A percentile compares a stretch with the other conserved stretches of the same genome.
These are phyloP conservation scores for Galerucella nymphaeae DNA, from an alignment of 2,888 invertebrate genomes.

Conservation along the genomic window DNA sequence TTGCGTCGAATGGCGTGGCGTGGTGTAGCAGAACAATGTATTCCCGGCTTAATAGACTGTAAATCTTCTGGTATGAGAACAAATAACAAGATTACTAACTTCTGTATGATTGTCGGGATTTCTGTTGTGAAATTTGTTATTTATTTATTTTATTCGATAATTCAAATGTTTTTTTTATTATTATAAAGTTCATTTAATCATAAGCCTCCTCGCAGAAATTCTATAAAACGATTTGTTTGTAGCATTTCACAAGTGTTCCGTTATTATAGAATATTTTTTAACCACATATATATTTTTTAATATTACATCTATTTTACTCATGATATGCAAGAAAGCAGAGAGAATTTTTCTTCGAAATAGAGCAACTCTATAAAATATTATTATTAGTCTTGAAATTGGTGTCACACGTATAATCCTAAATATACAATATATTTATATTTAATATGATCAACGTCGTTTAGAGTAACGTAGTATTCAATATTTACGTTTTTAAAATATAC, in stretches of 20 bases:
- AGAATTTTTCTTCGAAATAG: constrained; percentile 32
- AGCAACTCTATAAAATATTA: constrained; percentile 40
- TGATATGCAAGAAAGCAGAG: constrained; percentile 30
- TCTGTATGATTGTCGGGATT: too few species aligned
- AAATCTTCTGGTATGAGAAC: too few species aligned
- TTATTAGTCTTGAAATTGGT: constrained; percentile 46
- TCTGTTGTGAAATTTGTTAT: too few species aligned
- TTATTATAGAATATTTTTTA: not conserved
- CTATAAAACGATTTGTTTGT: not conserved
- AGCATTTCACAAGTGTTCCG: constrained; percentile 10
- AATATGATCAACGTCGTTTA: constrained; percentile 14
- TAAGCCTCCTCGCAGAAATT: not conserved
- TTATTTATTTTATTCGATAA: too few species aligned
- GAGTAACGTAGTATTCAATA: not conserved
- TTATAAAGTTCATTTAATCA: not conserved
- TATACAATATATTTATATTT: constrained; percentile 32
- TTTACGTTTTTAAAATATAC: not conserved
- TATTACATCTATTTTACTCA: constrained; percentile 17
- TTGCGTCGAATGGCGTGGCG: too few species aligned
- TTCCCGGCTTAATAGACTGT: too few species aligned
- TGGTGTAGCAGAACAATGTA: too few species aligned
- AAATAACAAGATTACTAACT: too few species aligned
- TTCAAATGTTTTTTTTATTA: too few species aligned
- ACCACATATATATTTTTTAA: constrained; percentile 1
- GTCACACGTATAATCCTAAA: constrained; percentile 44